phyloP scores from a whole-genome alignment of 2,797 vertebrate genomes.

The Eurystomus glaucurus region DNA sequence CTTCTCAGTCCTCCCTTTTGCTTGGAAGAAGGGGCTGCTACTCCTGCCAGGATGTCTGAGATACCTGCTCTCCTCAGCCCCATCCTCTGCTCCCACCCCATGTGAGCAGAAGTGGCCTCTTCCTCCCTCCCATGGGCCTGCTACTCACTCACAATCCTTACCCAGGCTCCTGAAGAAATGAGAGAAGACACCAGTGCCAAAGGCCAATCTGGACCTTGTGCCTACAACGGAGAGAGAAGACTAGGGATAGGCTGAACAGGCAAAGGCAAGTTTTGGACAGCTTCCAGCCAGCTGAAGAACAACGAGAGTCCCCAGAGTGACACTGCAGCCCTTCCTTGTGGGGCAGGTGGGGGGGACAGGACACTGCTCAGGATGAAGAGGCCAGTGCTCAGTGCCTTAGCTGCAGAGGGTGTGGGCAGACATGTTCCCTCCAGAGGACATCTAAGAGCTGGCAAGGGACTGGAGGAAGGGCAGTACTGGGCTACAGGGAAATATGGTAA shows the following conservation, averaged over 20 bases:
- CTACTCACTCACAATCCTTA: not conserved
- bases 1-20: not conserved
- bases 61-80: not conserved
- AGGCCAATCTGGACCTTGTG: not conserved
- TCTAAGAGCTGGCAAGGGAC: not conserved
- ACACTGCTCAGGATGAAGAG: not conserved
- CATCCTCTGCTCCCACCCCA: not conserved
- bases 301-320: not conserved
- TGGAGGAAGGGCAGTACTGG: not conserved
- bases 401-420: not conserved
- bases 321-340: not conserved
- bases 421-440: not conserved
- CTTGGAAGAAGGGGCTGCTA: not conserved
- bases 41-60: not conserved
- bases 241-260: not conserved
- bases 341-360: not conserved
- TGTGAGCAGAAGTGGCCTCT: fast-evolving
- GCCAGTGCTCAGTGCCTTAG: not conserved
- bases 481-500: not conserved
- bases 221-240: not conserved
- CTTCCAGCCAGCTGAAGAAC: not conserved
- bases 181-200: not conserved
- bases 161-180: not conserved
- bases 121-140: not conserved
- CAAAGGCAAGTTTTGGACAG: not conserved